These are phyloP conservation scores for Pedetes capensis DNA, from an alignment of 2,113 vertebrate genomes.

Conservation along the genomic window DNA sequence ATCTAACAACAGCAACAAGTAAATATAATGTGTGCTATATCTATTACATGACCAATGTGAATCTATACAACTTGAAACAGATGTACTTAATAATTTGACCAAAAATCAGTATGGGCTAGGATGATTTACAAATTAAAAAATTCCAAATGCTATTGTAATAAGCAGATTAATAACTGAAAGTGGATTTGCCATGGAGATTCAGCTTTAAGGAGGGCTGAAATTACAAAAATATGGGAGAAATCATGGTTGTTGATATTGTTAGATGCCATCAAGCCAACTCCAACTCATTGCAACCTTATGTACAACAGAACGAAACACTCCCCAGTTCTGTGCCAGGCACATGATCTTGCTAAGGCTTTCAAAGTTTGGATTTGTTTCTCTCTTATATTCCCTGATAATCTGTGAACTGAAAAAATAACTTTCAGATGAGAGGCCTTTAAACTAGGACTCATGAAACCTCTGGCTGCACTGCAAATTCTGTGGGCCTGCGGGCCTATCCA, in stretches of 20 bases:
- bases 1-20: no score
- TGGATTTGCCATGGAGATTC: not conserved
- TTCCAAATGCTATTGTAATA: not conserved
- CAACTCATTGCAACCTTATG: no score
- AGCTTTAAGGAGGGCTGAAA: not conserved
- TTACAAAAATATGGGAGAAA: not conserved
- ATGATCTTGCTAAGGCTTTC: not conserved
- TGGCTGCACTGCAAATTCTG: not conserved
- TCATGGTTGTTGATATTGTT: no score
- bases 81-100: not conserved
- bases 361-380: not conserved
- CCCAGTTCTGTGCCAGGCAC: no score
- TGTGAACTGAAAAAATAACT: not conserved
- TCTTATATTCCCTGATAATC: not conserved
- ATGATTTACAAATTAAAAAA: not conserved
- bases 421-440: not conserved
- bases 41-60: not conserved
- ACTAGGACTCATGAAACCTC: not conserved
- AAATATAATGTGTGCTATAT: not conserved
- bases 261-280: no score
- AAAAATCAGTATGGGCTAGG: not conserved
- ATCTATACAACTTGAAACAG: not conserved
- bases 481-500: accelerated
- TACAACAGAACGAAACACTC: no score
- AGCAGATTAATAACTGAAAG: not conserved